Evolutionary conservation across 2,888 invertebrate genomes (phyloP), one percentile per base, ranked within the genome.

Genomic region (Pristionchus japonicus): DNA sequence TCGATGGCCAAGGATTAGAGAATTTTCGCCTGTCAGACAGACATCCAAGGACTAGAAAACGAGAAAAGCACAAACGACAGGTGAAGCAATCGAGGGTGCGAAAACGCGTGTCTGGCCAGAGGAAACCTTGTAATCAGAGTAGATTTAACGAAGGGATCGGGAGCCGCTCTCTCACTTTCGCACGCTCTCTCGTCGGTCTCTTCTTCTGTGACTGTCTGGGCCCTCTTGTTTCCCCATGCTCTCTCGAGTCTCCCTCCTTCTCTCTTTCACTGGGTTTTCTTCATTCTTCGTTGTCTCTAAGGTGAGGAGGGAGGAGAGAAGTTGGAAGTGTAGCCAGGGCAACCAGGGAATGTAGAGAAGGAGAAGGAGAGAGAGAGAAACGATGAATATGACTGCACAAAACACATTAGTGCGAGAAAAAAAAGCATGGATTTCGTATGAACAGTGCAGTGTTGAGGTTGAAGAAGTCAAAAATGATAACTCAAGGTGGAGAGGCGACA

Each of bases 321-420:
- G 49, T 40, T 40, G 77, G 43, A n/a, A 40, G 77, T 34, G 77
- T 49, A 49, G 80, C 15, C 47, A 80, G 80, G 80, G 80, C 17
- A 49, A 80, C 47, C n/a, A n/a, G 80, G 49, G 20, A 40, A 9
- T 27, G 27, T 47, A 31, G 80, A 80, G 49, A 6, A 1, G 40
- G 40, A 37, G 40, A 43, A 64, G 77, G 40, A 1, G 77, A 47
- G 80, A 49, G 49, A 80, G 70, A 70, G 70, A 34, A 27, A 70
- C 31, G 17, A 31, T 11, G 70, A 70, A 6, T 43, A 6, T 9
- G 70, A 70, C 31, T 17, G 70, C 17, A n/a, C n/a, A n/a, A n/a
- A n/a, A n/a, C n/a, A n/a, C n/a, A n/a, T n/a, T n/a, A n/a, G n/a
- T n/a, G n/a, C n/a, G n/a, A n/a, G n/a, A n/a, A n/a, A n/a, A n/a